Percentiles rank a stretch among this genome's conserved stretches.
These are phyloP conservation scores for Serilophus lunatus DNA, from an alignment of 2,113 vertebrate genomes.

Conservation along the genomic window DNA sequence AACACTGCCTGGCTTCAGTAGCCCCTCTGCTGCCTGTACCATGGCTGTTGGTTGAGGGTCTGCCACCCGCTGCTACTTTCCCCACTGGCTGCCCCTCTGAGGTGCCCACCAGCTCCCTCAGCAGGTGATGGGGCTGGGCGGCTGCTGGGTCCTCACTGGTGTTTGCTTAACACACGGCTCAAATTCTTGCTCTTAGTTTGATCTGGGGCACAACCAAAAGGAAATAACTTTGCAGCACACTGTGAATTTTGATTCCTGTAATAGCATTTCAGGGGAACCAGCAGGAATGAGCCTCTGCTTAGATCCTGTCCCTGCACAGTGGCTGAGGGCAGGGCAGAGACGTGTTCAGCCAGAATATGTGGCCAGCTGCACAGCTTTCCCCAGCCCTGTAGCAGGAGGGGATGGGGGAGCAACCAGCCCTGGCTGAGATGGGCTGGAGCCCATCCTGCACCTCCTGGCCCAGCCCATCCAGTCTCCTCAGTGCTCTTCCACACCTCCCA, in stretches of 20 bases:
- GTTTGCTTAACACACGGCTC: background rate
- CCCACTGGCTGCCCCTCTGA: background rate
- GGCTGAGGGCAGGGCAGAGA: background rate
- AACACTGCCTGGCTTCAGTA: background rate
- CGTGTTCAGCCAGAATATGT: background rate
- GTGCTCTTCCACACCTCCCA: background rate
- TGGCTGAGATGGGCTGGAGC: background rate
- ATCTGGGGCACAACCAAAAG: conserved; percentile 10
- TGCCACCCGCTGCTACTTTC: background rate
- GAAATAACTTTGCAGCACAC: background rate
- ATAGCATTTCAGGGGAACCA: background rate
- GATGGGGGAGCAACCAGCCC: background rate
- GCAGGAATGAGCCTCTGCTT: background rate
- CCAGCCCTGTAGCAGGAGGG: background rate
- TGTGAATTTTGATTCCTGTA: background rate
- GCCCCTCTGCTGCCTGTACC: background rate
- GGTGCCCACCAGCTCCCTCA: background rate
- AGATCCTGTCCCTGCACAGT: background rate
- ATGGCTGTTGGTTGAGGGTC: background rate
- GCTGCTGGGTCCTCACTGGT: background rate
- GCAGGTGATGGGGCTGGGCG: background rate
- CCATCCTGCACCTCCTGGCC: background rate
- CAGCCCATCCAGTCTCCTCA: background rate
- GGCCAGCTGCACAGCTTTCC: background rate
- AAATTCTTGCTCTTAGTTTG: background rate